Percentiles rank a stretch among this genome's conserved stretches.
Conservation (phyloP, 2,113 vertebrate species). For the Picathartes gymnocephalus region DNA sequence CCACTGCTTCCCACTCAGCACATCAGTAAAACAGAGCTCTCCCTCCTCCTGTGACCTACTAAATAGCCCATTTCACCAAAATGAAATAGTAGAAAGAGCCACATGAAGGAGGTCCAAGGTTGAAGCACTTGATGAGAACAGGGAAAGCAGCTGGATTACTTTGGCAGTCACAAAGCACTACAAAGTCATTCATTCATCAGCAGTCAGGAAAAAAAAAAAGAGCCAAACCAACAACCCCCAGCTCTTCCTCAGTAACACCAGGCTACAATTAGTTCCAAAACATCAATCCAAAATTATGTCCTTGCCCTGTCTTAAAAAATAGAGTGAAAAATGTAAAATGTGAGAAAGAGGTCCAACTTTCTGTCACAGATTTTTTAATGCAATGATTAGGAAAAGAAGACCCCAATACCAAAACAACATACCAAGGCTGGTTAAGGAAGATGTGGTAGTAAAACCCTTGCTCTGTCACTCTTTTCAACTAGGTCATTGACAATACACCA, state of each 20-base stretch:
- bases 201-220: neutral
- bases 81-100: slow-evolving; percentile 35
- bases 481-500: neutral
- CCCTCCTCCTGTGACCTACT: slow-evolving; percentile 16
- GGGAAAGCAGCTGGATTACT: neutral
- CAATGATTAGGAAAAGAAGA: neutral
- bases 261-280: neutral
- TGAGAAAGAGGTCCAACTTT: neutral
- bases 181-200: neutral
- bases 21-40: slow-evolving; percentile 5
- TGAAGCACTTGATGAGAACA: slow-evolving; percentile 23
- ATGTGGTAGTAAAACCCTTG: neutral
- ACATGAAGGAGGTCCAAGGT: slow-evolving; percentile 20
- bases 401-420: neutral
- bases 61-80: slow-evolving; percentile 36
- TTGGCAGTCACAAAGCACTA: neutral
- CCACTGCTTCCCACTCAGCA: neutral
- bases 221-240: neutral
- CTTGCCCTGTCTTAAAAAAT: neutral
- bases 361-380: neutral
- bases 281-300: neutral
- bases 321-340: neutral
- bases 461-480: neutral
- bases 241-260: neutral
- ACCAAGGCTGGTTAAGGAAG: neutral